Evolutionary conservation across 2,797 vertebrate species (phyloP).

Genomic region (Enteromius treurensis): DNA sequence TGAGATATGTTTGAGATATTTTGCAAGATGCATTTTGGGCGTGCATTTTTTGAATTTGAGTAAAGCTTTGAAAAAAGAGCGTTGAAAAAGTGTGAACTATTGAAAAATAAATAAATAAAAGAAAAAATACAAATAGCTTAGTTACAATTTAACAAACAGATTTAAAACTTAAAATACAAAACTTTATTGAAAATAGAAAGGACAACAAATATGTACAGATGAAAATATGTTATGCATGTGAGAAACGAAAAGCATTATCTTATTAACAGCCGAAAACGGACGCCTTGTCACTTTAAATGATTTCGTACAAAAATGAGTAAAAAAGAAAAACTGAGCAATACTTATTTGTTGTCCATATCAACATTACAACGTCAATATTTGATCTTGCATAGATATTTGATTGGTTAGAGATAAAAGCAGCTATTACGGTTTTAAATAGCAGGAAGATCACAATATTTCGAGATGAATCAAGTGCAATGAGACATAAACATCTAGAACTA

Average conservation of each 20-base stretch:
- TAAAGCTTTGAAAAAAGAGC: neutral
- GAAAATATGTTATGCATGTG: conserved; percentile 16
- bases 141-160: neutral
- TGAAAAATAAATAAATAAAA: neutral
- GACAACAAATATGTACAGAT: conserved; percentile 31
- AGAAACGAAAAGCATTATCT: neutral
- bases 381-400: conserved; percentile 29
- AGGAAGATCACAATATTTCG: neutral
- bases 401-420: conserved; percentile 33
- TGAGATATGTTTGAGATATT: neutral
- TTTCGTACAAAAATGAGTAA: conserved; percentile 33
- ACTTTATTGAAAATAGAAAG: conserved; percentile 36
- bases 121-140: neutral
- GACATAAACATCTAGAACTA: conserved; percentile 7
- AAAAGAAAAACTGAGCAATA: conserved; percentile 19
- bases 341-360: conserved; percentile 7
- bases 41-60: neutral
- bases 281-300: neutral
- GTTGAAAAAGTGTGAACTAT: neutral
- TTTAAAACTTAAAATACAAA: conserved; percentile 28
- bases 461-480: conserved; percentile 31
- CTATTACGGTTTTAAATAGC: neutral
- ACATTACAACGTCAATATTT: conserved; percentile 4
- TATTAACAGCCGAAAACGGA: conserved; percentile 3
- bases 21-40: neutral